Percentiles rank a stretch among this genome's conserved stretches.
phyloP scores from a whole-genome alignment of 2,888 invertebrate genomes.

The Troides helena region DNA sequence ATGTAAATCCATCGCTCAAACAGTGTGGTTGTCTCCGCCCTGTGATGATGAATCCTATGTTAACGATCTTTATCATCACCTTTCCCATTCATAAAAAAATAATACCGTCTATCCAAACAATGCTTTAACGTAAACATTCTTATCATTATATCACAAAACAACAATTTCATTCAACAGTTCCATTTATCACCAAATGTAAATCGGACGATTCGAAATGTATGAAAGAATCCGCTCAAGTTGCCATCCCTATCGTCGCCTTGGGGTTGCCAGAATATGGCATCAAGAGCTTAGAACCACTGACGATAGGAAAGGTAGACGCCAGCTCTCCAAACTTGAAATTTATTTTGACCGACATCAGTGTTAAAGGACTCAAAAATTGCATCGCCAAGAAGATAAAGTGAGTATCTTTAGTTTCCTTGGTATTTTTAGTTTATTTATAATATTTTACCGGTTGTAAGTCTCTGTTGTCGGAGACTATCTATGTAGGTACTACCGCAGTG shows the following conservation, averaged over 20 bases:
- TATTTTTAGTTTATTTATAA: too few relatives aligned
- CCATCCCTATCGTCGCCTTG: constrained; percentile 42
- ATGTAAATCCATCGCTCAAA: background rate
- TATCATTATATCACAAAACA: background rate
- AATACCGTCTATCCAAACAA: too few relatives aligned
- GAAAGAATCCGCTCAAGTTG: constrained; percentile 41
- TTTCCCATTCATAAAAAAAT: background rate
- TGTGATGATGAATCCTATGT: background rate
- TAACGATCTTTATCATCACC: background rate
- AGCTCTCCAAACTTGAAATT: constrained; percentile 47
- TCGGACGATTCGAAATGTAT: constrained; percentile 50
- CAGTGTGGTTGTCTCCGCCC: background rate
- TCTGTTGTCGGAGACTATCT: too few relatives aligned
- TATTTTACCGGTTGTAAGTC: too few relatives aligned
- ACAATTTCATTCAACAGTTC: constrained; percentile 37
- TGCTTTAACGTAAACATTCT: too few relatives aligned
- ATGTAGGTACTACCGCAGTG: too few relatives aligned
- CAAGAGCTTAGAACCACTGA: constrained; percentile 48
- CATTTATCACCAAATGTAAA: constrained; percentile 51
- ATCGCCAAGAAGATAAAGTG: constrained; percentile 46
- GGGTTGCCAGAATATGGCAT: constrained; percentile 52
- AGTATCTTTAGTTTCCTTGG: constrained; percentile 32
- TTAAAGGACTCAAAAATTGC: constrained; percentile 51
- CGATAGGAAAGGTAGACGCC: constrained; percentile 48
- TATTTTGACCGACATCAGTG: constrained; percentile 41